phyloP scores from a whole-genome alignment of 2,797 vertebrate species.

The Takifugu rubripes region DNA sequence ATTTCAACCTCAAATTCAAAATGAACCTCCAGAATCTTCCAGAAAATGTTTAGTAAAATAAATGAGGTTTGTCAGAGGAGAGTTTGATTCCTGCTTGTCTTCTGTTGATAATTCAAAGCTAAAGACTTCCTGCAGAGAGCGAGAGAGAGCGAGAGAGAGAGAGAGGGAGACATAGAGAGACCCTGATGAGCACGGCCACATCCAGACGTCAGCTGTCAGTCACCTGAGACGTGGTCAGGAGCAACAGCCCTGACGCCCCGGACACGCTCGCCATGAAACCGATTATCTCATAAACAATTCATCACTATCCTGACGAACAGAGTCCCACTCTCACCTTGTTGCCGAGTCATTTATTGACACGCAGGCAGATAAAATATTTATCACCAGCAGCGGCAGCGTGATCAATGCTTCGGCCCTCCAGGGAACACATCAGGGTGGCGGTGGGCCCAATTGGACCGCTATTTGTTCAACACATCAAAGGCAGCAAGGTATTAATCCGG shows the following conservation, averaged over 20 bases:
- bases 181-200: no score
- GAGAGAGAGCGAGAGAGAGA: no score
- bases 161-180: no score
- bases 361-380: constrained; percentile 52
- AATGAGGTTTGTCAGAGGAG: no score
- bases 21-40: no score
- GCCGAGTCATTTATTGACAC: constrained; percentile 35
- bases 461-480: constrained; percentile 40
- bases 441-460: constrained; percentile 29
- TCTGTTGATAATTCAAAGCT: no score
- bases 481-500: constrained; percentile 27
- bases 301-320: constrained; percentile 40
- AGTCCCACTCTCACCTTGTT: constrained; percentile 13
- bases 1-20: no score
- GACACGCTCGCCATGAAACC: constrained; percentile 45
- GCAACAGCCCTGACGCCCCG: constrained; percentile 31
- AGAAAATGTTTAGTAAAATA: no score
- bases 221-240: constrained; percentile 44
- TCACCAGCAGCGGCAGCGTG: constrained; percentile 43
- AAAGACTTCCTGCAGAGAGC: no score
- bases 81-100: no score
- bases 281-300: constrained; percentile 59
- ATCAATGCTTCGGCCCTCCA: constrained; percentile 43
- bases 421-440: constrained; percentile 48
- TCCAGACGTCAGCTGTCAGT: constrained; percentile 37